Conservation (phyloP, 2,797 vertebrate species). For the Acropternis orthonyx region DNA sequence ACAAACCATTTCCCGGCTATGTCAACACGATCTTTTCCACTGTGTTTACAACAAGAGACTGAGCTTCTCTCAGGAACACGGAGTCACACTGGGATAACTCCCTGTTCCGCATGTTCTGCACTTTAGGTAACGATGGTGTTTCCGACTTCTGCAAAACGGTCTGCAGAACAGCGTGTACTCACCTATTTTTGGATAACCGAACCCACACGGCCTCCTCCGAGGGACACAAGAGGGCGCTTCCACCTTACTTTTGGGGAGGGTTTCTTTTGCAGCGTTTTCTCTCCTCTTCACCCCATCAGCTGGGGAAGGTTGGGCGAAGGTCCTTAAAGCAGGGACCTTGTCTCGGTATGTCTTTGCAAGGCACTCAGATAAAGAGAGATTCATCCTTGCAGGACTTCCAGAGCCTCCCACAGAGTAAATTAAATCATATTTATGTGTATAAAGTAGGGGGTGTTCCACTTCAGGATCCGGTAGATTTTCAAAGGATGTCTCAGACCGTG, state of each 20-base stretch:
- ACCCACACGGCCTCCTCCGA: background rate
- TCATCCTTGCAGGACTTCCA: background rate
- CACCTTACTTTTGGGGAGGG: slow-evolving; percentile 11
- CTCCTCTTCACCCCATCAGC: background rate
- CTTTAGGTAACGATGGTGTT: background rate
- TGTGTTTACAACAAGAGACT: background rate
- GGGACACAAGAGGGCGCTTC: slow-evolving; percentile 61
- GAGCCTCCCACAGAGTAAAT: background rate
- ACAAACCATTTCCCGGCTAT: background rate
- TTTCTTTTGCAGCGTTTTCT: background rate
- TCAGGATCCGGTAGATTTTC: background rate
- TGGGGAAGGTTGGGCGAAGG: slow-evolving; percentile 9
- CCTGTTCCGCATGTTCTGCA: no score
- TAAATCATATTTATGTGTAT: background rate
- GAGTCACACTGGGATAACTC: background rate
- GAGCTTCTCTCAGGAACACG: background rate
- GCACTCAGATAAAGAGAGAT: background rate
- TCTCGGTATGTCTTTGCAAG: background rate
- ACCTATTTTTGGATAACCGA: background rate
- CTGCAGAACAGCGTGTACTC: fast-evolving
- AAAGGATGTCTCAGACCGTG: background rate
- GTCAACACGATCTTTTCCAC: background rate
- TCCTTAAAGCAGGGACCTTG: background rate
- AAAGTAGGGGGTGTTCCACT: background rate
- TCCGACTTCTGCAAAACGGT: fast-evolving